Conservation (phyloP, 2,888 invertebrate species). For the Thera britannica region DNA sequence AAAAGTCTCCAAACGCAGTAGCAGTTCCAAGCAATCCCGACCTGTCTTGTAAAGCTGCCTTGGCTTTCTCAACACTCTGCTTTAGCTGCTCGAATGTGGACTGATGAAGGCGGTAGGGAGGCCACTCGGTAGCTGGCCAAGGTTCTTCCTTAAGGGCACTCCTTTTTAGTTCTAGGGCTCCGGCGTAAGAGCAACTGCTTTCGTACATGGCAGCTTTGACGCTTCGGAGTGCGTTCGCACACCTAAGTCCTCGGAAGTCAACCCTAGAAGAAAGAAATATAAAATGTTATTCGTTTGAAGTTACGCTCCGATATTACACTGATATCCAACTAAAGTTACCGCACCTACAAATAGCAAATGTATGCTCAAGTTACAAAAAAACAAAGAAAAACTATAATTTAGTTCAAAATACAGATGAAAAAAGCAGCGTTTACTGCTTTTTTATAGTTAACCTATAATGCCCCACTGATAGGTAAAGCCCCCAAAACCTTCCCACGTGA, state of each 20-base stretch:
- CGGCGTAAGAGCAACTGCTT: slow-evolving; percentile 96
- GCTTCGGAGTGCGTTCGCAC: slow-evolving; percentile 72
- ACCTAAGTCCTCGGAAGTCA: slow-evolving; percentile 73
- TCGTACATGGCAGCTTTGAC: slow-evolving; percentile 91
- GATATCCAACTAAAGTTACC: no score
- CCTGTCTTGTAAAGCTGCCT: slow-evolving; percentile 91
- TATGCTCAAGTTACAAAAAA: no score
- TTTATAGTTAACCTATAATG: no score
- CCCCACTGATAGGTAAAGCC: no score
- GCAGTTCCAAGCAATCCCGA: slow-evolving; percentile 89
- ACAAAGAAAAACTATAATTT: no score
- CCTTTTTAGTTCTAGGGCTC: slow-evolving; percentile 91
- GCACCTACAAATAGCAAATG: no score
- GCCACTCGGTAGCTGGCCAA: slow-evolving; percentile 89
- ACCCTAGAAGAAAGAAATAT: slow-evolving; percentile 56
- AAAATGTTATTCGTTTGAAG: neutral
- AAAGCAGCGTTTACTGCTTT: no score
- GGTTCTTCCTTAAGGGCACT: slow-evolving; percentile 84
- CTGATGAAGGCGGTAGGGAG: slow-evolving; percentile 92
- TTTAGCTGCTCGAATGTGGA: slow-evolving; percentile 95
- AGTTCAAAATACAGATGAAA: no score
- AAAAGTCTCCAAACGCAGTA: slow-evolving; percentile 89
- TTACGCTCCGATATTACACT: no score
- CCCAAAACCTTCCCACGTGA: no score
- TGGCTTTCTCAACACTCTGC: slow-evolving; percentile 95